Evolutionary conservation across 2,888 invertebrate genomes (phyloP), one percentile per base, ranked within the genome.

Genomic region (Dyspetes luteomarginatus): DNA sequence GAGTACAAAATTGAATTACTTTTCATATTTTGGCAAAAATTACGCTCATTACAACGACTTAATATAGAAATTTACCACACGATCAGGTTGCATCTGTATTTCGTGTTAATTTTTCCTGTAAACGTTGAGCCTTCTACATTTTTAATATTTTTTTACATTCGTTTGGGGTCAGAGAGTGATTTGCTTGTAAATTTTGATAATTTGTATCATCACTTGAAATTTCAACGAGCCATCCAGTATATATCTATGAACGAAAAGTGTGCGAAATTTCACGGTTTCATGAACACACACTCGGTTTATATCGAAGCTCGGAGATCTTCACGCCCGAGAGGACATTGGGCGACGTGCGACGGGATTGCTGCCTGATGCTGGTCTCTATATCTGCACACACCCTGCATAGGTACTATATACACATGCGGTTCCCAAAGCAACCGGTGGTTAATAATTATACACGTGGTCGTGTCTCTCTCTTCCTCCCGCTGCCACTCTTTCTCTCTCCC

Each of bases 401-500:
- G 30, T 56, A 12, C 36, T 74, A 74, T 65, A 74, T 56, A 68
- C 65, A 74, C 69, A 52, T 67, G 68, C 74, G 74, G 69, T 77
- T 74, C 73, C 65, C 74, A 60, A 74, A 64, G 81, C 81, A 81
- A 81, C 81, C 81, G 77, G 78, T 82, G 78, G 78, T 82, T 82
- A 82, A 82, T 82, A 82, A 82, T 82, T 82, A 78, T 79, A 79
- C 78, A 75, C 78, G 72, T 75, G 82, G 75, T 36, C n/a, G n/a
- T 36, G 1, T 58, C 60, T 60, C 48, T n/a, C 41, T 50, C 48
- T 62, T 15, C 45, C 36, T 48, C 58, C 2, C 30, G n/a, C 36
- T 30, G 36, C 12, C 48, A 28, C 55, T 41, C 36, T 41, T 22
- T 52, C 67, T 45, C 45, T 22, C 17, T 43, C 52, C 52, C 56